Conservation (phyloP, 2,113 vertebrate species). For the Alectura lathami region DNA sequence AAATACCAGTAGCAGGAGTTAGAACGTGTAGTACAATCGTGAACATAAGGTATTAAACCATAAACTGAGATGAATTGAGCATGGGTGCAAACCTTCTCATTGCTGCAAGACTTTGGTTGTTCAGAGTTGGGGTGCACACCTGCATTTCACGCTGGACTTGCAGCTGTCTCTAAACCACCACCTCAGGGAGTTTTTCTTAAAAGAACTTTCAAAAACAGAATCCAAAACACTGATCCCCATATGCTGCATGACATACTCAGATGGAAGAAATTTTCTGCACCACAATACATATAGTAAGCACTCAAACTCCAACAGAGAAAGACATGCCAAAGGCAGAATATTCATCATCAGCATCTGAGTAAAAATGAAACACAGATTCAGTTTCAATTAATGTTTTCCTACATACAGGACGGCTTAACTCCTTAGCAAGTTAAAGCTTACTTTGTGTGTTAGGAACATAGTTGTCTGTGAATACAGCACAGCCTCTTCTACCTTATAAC, state of each 20-base stretch:
- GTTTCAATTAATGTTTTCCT: background rate
- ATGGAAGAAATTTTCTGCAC: background rate
- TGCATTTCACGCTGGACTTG: background rate
- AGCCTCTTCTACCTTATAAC: too few relatives aligned
- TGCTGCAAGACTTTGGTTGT: background rate
- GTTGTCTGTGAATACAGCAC: background rate
- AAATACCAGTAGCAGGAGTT: fast-evolving
- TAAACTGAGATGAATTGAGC: background rate
- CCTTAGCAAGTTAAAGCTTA: background rate
- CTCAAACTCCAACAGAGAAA: background rate
- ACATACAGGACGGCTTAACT: background rate
- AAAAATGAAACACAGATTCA: background rate
- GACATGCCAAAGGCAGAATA: background rate
- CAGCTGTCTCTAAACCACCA: background rate
- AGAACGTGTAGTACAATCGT: background rate
- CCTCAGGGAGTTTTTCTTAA: background rate
- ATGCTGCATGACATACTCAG: background rate
- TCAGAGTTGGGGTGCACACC: background rate
- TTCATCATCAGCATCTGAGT: background rate
- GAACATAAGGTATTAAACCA: background rate
- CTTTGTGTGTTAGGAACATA: background rate
- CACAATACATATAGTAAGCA: background rate
- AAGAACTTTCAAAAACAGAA: background rate
- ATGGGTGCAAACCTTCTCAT: background rate
- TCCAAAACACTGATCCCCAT: background rate